These are phyloP conservation scores for Lepidonotus clava DNA, from an alignment of 2,888 invertebrate genomes.

Conservation along the genomic window DNA sequence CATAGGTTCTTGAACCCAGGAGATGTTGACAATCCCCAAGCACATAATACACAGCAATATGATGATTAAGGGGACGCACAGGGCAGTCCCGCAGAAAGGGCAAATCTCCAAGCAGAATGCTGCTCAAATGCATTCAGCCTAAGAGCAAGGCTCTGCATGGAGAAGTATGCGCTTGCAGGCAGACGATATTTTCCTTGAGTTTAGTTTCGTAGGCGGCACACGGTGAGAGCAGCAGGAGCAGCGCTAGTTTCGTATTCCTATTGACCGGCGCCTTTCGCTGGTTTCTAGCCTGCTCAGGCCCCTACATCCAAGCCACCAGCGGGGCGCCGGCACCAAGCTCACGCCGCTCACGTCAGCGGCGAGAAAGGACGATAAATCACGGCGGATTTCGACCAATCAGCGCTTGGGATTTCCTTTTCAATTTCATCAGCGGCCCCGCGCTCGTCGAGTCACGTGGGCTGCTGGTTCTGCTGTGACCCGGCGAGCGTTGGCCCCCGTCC, in stretches of 20 bases:
- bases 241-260: background rate
- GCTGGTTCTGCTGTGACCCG: background rate
- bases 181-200: too few relatives aligned
- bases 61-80: too few relatives aligned
- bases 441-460: conserved; percentile 2
- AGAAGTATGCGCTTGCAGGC: too few relatives aligned
- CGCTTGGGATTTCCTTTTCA: conserved; percentile 24
- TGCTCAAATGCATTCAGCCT: too few relatives aligned
- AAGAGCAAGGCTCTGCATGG: too few relatives aligned
- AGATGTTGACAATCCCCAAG: too few relatives aligned
- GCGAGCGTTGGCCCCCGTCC: background rate
- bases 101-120: too few relatives aligned
- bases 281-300: background rate
- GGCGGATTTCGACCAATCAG: conserved; percentile 22
- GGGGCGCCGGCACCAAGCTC: background rate
- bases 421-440: conserved; percentile 6
- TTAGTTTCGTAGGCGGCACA: conserved; percentile 7
- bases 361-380: conserved; percentile 18
- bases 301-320: background rate
- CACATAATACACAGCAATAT: too few relatives aligned
- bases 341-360: conserved; percentile 12
- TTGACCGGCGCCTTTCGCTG: conserved; percentile 13
- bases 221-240: background rate
- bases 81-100: too few relatives aligned
- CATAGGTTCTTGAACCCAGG: too few relatives aligned